Percentiles rank a stretch among this genome's conserved stretches.
These are phyloP conservation scores for Phymanthus crucifer DNA, from an alignment of 92 coral and sea anemone species.

Conservation along the genomic window DNA sequence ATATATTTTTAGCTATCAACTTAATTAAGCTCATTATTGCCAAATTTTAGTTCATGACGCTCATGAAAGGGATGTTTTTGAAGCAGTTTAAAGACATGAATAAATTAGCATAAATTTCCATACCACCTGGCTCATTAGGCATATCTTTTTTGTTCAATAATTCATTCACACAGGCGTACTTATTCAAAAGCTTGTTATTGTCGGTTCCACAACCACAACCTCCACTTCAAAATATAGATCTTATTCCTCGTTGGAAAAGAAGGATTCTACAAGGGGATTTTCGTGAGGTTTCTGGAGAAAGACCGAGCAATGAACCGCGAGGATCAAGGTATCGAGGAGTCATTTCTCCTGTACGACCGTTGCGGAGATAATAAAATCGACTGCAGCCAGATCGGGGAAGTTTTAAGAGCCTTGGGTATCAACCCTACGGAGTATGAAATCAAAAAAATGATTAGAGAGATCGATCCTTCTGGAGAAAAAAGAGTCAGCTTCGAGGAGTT, in stretches of 20 bases:
- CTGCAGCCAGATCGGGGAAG: constrained; percentile 89
- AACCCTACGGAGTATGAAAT: constrained; percentile 93
- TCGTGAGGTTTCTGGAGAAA: background rate
- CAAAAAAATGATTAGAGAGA: constrained; percentile 63
- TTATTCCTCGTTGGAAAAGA: background rate
- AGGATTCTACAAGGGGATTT: background rate
- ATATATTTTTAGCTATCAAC: background rate
- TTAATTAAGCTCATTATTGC: no score
- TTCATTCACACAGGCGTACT: constrained; percentile 1
- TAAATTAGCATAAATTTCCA: constrained; percentile 9
- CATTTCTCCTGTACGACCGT: constrained; percentile 86
- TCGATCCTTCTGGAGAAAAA: constrained; percentile 65
- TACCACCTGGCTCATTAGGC: constrained; percentile 19
- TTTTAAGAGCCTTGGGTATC: constrained; percentile 91
- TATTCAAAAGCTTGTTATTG: background rate
- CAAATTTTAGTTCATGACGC: background rate
- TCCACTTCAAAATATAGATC: background rate
- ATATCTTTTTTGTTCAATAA: constrained; percentile 5
- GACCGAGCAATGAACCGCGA: constrained; percentile 9
- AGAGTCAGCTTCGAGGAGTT: constrained; percentile 90
- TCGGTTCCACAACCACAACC: background rate
- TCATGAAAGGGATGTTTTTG: background rate
- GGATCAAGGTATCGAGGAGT: constrained; percentile 66
- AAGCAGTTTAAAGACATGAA: background rate
- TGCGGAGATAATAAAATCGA: constrained; percentile 85